Evolutionary conservation across 2,113 vertebrate species (phyloP).

Genomic region (Pithys albifrons): DNA sequence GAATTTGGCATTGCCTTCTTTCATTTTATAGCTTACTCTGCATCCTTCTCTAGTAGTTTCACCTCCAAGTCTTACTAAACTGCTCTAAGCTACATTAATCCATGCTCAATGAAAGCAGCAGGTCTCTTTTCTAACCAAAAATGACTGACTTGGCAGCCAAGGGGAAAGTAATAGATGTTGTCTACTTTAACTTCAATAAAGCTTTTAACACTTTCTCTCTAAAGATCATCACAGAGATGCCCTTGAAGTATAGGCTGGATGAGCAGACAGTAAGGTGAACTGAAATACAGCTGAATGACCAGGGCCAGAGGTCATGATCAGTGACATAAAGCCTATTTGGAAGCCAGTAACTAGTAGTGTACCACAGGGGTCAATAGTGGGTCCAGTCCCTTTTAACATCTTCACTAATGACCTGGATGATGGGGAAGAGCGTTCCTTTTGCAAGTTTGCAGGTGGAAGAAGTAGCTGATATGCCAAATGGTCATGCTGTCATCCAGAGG

Average conservation of each 20-base stretch:
- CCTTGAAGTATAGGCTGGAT: background rate
- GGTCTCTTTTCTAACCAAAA: background rate
- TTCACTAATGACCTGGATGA: background rate
- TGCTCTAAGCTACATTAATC: background rate
- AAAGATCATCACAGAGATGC: background rate
- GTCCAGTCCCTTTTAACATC: background rate
- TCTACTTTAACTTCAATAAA: background rate
- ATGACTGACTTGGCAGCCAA: background rate
- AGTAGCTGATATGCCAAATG: background rate
- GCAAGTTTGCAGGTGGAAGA: background rate
- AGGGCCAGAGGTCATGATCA: rapidly evolving
- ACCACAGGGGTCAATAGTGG: background rate
- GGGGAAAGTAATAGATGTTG: background rate
- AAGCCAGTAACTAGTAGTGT: background rate
- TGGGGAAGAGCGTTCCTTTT: background rate
- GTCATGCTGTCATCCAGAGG: background rate
- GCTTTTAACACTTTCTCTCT: background rate
- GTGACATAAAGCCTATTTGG: background rate
- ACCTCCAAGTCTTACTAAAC: background rate
- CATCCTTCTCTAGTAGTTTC: background rate
- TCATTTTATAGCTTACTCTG: background rate
- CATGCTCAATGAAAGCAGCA: rapidly evolving
- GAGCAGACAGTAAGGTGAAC: background rate
- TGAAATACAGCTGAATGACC: background rate
- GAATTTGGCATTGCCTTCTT: background rate